A percentile compares a stretch with the other conserved stretches of the same genome.
Evolutionary conservation across 2,113 vertebrate genomes (phyloP).

Genomic region (Kryptolebias marmoratus): DNA sequence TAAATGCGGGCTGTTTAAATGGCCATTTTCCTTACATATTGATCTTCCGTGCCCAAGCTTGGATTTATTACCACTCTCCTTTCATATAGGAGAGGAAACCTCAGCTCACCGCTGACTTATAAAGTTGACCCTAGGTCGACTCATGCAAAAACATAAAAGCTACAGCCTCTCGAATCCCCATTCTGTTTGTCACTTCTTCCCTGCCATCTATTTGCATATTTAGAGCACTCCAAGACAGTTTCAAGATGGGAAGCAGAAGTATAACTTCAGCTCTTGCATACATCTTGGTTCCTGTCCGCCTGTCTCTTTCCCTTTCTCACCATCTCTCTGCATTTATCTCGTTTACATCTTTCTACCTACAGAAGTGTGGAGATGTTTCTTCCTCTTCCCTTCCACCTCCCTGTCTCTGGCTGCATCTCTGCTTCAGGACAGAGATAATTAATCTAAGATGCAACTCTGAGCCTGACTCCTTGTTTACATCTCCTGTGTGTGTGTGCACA

Average conservation of each 20-base stretch:
- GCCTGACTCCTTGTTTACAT: constrained; percentile 56
- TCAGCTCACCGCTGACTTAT: constrained; percentile 44
- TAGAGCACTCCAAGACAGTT: constrained; percentile 26
- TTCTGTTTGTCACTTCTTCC: constrained; percentile 43
- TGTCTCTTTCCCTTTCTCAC: constrained; percentile 22
- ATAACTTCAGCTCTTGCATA: constrained; percentile 30
- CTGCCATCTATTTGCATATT: constrained; percentile 34
- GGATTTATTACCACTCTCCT: constrained; percentile 25
- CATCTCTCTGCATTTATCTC: constrained; percentile 45
- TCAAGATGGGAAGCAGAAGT: constrained; percentile 23
- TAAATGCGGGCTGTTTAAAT: constrained; percentile 10
- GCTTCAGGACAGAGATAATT: constrained; percentile 72
- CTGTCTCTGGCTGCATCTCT: constrained; percentile 42
- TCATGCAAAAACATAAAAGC: constrained; percentile 37
- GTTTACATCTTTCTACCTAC: constrained; percentile 54
- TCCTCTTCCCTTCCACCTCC: constrained; percentile 36
- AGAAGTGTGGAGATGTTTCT: constrained; percentile 51
- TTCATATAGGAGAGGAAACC: constrained; percentile 39
- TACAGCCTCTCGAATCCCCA: constrained; percentile 42
- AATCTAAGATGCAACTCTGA: constrained; percentile 65
- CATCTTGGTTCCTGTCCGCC: constrained; percentile 20
- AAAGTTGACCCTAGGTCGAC: constrained; percentile 46
- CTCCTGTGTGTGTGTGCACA: constrained; percentile 43
- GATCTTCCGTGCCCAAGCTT: neutral
- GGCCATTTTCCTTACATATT: constrained; percentile 21